Evolutionary conservation across 2,797 vertebrate species (phyloP).

Genomic region (Cossypha polioptera): DNA sequence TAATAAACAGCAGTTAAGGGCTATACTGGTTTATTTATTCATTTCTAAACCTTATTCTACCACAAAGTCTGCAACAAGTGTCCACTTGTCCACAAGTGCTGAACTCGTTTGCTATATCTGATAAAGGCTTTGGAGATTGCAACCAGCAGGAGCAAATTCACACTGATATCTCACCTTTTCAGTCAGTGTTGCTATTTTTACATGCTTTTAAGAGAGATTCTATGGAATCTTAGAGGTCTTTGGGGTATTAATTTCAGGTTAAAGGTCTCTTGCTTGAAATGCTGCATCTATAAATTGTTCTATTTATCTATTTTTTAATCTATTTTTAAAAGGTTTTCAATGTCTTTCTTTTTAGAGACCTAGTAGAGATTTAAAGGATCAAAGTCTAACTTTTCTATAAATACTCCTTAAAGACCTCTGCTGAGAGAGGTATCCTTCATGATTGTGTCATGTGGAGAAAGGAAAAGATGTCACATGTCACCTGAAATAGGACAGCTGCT

Average conservation of each 20-base stretch:
- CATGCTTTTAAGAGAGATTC: not conserved
- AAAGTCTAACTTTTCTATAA: not conserved
- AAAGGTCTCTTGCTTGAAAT: not conserved
- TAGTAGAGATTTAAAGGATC: not conserved
- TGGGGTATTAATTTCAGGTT: not conserved
- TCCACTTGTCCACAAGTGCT: too few species aligned
- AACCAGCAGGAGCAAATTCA: not conserved
- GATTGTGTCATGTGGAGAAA: not conserved
- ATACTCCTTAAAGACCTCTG: not conserved
- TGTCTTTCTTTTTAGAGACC: not conserved
- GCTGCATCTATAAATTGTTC: not conserved
- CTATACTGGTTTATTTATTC: not conserved
- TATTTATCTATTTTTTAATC: not conserved
- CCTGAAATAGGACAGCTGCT: not conserved
- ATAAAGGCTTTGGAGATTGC: not conserved
- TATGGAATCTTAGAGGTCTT: not conserved
- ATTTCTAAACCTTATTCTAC: not conserved
- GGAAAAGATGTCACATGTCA: not conserved
- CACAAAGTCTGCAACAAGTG: not conserved
- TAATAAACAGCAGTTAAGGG: constrained; percentile 58
- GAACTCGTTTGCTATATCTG: not conserved
- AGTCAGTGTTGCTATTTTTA: not conserved
- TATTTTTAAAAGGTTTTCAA: not conserved
- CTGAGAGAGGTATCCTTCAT: not conserved
- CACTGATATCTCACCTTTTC: not conserved